Percentiles rank a stretch among this genome's conserved stretches.
Evolutionary conservation across 2,888 invertebrate species (phyloP).

Genomic region (Cheilosia scutellata): DNA sequence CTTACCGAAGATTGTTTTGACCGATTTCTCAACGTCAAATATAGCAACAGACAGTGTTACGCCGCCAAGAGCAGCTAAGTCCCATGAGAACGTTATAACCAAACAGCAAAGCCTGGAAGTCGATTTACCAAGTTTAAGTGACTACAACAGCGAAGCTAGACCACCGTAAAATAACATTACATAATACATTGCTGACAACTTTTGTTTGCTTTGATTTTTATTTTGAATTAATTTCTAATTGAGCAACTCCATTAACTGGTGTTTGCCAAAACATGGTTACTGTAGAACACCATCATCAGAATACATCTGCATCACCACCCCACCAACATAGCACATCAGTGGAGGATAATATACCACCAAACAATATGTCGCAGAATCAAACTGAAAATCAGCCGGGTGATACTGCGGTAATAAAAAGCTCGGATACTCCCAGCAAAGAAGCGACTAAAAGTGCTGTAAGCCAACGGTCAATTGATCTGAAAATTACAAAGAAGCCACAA

Average conservation of each 20-base stretch:
- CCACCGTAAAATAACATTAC: slow-evolving; percentile 79
- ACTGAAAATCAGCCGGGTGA: slow-evolving; percentile 22
- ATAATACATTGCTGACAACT: not conserved
- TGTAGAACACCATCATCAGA: slow-evolving; percentile 80
- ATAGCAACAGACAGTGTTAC: slow-evolving; percentile 56
- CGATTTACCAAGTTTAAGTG: slow-evolving; percentile 48
- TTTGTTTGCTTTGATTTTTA: slow-evolving; percentile 6
- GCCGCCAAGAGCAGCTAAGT: slow-evolving; percentile 20
- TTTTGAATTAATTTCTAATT: slow-evolving; percentile 1
- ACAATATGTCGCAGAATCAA: slow-evolving; percentile 59
- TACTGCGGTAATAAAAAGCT: slow-evolving; percentile 55
- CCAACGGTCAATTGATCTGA: slow-evolving; percentile 87
- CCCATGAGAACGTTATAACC: slow-evolving; percentile 23
- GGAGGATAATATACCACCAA: slow-evolving; percentile 36
- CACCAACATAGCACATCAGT: slow-evolving; percentile 54
- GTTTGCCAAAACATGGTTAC: slow-evolving; percentile 81
- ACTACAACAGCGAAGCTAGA: slow-evolving; percentile 80
- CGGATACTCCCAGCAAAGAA: slow-evolving; percentile 60
- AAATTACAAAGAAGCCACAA: slow-evolving; percentile 84
- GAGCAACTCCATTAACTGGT: slow-evolving; percentile 75
- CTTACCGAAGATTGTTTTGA: slow-evolving; percentile 82
- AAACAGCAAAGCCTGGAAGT: slow-evolving; percentile 66
- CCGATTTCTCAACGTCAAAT: slow-evolving; percentile 79
- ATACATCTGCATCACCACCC: slow-evolving; percentile 76
- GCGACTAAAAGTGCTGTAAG: slow-evolving; percentile 85